Base-by-base conservation (phyloP, 1,140 invertebrate genomes). In the Phortica variegata region DNA sequence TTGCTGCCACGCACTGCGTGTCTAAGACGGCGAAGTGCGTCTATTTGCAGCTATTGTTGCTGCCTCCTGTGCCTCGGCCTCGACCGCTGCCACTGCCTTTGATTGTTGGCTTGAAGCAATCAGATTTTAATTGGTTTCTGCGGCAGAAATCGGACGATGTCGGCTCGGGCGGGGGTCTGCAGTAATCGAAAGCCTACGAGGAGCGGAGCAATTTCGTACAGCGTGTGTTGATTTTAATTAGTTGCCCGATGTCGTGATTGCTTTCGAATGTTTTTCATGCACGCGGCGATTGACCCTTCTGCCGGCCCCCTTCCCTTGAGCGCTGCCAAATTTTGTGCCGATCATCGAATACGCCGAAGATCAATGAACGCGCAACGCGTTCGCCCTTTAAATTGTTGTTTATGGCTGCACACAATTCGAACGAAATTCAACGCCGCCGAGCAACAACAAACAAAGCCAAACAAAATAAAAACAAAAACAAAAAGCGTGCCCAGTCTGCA, bases 71-170 rank as follows among this genome's bases (percentile, higher is more conserved):
- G 32, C 9, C 32, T 34, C 10, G 36, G 10, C 23, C 5, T 34
- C 23, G 20, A 33, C 17, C 40, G 29, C 21, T 47, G 36, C 3
- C 17, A 13, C 37, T 19, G 32, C 20, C 59, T 59, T 65, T 69
- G n/a, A n/a, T n/a, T n/a, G n/a, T n/a, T n/a, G n/a, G n/a, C n/a
- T n/a, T n/a, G n/a, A 54, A 53, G 53, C 59, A 71, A 71, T 72
- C 60, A 68, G 53, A 41, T 54, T 61, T 61, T 71, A 68, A 71
- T 71, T 71, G 58, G 60, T 61, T 61, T 54, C 31, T 41, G 31
- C 36, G 53, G 29, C 39, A 33, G 10, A 37, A 20, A 18, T 49
- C 13, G 42, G 42, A 32, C 43, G 10, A n/a, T 40, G 43, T 16
- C 29, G 21, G 23, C 20, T 33, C 23, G n/a, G n/a, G n/a, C n/a